These are phyloP conservation scores for Tetramorium bicarinatum DNA, from an alignment of 2,888 invertebrate species.

Conservation along the genomic window DNA sequence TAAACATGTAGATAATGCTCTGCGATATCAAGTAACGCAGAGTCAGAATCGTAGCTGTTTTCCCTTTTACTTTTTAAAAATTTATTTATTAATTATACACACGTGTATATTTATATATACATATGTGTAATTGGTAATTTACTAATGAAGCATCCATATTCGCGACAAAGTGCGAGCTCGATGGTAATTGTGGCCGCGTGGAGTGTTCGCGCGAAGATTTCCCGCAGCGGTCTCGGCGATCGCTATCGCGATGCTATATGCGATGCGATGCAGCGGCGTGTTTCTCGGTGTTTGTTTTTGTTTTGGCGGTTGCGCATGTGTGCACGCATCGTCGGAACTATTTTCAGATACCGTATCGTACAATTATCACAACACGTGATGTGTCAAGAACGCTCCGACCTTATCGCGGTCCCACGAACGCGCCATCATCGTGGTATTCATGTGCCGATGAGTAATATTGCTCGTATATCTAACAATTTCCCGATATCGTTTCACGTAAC, in stretches of 20 bases:
- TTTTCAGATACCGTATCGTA: constrained; percentile 67
- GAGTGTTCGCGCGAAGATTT: neutral
- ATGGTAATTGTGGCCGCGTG: neutral
- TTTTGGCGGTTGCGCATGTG: constrained; percentile 42
- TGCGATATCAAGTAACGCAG: neutral
- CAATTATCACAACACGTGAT: constrained; percentile 72
- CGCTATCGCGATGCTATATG: neutral
- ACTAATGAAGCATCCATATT: too few species aligned
- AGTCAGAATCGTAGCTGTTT: neutral
- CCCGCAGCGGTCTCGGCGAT: neutral
- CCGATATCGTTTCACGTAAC: constrained; percentile 6
- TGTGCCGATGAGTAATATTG: constrained; percentile 19
- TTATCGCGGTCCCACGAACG: constrained; percentile 63
- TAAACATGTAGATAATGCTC: neutral
- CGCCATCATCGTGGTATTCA: constrained; percentile 26
- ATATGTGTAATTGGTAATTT: too few species aligned
- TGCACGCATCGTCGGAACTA: constrained; percentile 44
- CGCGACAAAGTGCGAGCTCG: neutral
- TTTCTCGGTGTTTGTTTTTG: constrained; percentile 60
- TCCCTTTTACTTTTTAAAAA: neutral
- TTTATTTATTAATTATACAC: too few species aligned
- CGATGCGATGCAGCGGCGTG: neutral
- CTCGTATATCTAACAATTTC: neutral
- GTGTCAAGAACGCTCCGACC: constrained; percentile 53
- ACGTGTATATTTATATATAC: too few species aligned